Base-by-base conservation (phyloP, 2,888 invertebrate species). In the Lycia hirtaria region DNA sequence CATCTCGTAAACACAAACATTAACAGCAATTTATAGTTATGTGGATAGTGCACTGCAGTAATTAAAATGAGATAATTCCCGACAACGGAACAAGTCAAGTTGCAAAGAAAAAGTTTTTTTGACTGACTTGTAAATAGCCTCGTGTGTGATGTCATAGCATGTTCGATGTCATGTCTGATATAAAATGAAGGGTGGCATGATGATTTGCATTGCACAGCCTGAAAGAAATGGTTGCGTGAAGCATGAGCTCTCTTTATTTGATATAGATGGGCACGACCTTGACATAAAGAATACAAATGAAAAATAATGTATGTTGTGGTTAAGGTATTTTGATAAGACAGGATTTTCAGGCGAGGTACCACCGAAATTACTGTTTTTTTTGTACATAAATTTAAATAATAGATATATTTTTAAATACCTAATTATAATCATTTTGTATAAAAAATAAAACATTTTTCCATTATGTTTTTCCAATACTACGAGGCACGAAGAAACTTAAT, bases 171-270 rank as follows among this genome's bases (percentile, higher is more conserved):
- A 77, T 77, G 72, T 69, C 68, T 70, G 70, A 76, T 76, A 80
- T 78, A 82, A 80, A 83, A 75, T 70, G 62, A 60, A 71, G 68
- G 67, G 67, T 69, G 65, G 69, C 72, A 75, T 75, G 54, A 52
- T 75, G 69, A 78, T 83, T 78, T 80, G 75, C 73, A 79, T 80
- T 62, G 67, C 59, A 55, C 62, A 54, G 20, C 37, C 64, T 50
- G 64, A 61, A 73, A 71, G 65, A 72, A 68, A 71, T 63, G 74
- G 68, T 87, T 81, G 86, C 83, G 85, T 84, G 82, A 72, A 55
- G 40, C 51, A 54, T 45, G 49, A 56, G 51, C 56, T 60, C 43
- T 30, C 37, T 61, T 61, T 60, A 59, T 58, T 54, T 37, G 44
- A 47, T 38, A 56, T 24, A 26, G 37, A 37, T 37, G 32, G 14